Conservation (phyloP, 1,140 invertebrate species). For the Diachasmimorpha longicaudata region DNA sequence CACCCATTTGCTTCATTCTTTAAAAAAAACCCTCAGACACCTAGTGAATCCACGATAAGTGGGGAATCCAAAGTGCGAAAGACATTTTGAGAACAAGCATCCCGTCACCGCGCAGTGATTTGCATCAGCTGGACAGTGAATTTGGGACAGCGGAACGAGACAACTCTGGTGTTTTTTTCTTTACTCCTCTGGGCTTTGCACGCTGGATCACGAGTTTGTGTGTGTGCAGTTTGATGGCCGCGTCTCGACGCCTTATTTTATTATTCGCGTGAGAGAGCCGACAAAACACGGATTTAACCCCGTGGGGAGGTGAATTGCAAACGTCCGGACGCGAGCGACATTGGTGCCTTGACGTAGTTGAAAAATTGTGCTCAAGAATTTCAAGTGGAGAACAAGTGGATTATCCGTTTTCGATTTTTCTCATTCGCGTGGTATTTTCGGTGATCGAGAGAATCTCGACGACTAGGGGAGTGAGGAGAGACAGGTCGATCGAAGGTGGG, state of each 20-base stretch:
- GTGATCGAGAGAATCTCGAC: neutral
- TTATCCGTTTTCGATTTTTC: neutral
- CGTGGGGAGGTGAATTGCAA: neutral
- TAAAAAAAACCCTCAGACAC: neutral
- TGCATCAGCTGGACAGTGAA: neutral
- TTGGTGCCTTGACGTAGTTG: neutral
- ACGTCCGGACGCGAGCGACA: neutral
- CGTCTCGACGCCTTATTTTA: neutral
- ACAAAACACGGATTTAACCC: neutral
- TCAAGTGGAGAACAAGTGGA: no score
- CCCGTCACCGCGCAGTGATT: neutral
- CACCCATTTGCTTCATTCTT: neutral
- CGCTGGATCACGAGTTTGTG: neutral
- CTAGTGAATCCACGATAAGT: no score
- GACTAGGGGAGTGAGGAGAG: neutral
- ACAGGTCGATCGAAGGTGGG: slow-evolving; percentile 7
- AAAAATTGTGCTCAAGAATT: neutral
- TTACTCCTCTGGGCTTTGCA: neutral
- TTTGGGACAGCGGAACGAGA: neutral
- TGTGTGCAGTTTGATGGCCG: neutral
- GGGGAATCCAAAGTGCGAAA: no score
- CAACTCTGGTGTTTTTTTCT: neutral
- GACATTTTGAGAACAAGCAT: no score
- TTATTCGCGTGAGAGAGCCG: neutral
- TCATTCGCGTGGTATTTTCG: neutral